Conservation (phyloP, 1,140 invertebrate genomes). For the Panagrolaimus sp. region DNA sequence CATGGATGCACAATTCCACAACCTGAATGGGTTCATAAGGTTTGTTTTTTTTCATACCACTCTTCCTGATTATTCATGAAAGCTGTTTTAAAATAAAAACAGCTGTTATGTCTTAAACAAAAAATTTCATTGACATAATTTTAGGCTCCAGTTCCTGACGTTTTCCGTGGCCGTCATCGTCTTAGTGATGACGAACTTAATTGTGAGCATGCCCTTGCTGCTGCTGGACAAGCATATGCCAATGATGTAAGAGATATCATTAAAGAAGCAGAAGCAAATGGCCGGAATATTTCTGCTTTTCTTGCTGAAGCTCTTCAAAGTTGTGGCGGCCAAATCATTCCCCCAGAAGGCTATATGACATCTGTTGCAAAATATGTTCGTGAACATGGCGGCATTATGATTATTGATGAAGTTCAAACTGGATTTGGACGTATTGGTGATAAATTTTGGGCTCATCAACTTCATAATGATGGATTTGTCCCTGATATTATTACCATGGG, state of each 20-base stretch:
- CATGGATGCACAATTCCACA: constrained; percentile 71
- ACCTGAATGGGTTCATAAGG: constrained; percentile 82
- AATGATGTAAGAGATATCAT: constrained; percentile 76
- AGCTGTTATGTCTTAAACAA: too few relatives aligned
- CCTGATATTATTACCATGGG: constrained; percentile 94
- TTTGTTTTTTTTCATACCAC: too few relatives aligned
- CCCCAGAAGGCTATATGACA: constrained; percentile 77
- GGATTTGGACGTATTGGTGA: constrained; percentile 89
- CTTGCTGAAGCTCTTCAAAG: constrained; percentile 92
- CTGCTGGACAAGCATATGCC: constrained; percentile 76
- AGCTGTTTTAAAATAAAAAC: too few relatives aligned
- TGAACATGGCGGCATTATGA: constrained; percentile 81
- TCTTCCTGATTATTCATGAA: too few relatives aligned
- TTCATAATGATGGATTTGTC: constrained; percentile 72
- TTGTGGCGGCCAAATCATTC: constrained; percentile 92
- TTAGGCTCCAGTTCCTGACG: constrained; percentile 79
- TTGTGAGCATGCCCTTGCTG: constrained; percentile 60
- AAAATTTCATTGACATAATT: too few relatives aligned
- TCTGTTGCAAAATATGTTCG: constrained; percentile 75
- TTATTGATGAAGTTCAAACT: constrained; percentile 96
- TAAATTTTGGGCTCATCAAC: constrained; percentile 93
- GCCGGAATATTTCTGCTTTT: constrained; percentile 71
- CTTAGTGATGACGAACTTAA: constrained; percentile 64
- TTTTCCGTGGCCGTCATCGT: constrained; percentile 81
- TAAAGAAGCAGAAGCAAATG: constrained; percentile 63